Evolutionary conservation across 1,140 invertebrate genomes (phyloP).

Genomic region (Ridgeia piscesae): DNA sequence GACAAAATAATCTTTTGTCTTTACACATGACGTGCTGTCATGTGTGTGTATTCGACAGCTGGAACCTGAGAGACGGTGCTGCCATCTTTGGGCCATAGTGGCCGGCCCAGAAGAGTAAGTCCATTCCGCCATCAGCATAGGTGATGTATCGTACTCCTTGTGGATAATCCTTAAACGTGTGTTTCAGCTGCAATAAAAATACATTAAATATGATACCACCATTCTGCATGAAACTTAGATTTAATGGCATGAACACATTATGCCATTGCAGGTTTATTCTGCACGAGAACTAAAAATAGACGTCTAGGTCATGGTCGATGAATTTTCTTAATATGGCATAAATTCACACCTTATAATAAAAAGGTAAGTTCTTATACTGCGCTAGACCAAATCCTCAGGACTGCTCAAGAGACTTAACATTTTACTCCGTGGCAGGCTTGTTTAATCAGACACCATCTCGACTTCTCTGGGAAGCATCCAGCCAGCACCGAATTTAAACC

Average conservation of each 20-base stretch:
- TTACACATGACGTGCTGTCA: neutral
- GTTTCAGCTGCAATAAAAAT: neutral
- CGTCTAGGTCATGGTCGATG: too few relatives aligned
- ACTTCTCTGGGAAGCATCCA: too few relatives aligned
- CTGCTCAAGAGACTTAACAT: too few relatives aligned
- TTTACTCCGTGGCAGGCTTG: too few relatives aligned
- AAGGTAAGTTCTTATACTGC: too few relatives aligned
- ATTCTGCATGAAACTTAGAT: neutral
- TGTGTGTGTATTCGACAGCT: neutral
- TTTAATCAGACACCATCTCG: too few relatives aligned
- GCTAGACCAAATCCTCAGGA: too few relatives aligned
- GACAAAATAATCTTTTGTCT: neutral
- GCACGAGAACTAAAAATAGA: neutral
- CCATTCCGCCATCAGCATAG: constrained; percentile 6
- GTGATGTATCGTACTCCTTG: neutral
- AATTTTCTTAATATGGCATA: too few relatives aligned
- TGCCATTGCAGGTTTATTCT: neutral
- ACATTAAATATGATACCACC: neutral
- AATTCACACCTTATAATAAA: too few relatives aligned
- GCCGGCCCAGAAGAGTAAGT: neutral
- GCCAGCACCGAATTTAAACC: too few relatives aligned
- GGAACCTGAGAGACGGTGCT: neutral
- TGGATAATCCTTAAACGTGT: neutral
- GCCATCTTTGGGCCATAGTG: constrained; percentile 13
- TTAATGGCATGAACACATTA: too few relatives aligned